phyloP scores from a whole-genome alignment of 2,888 invertebrate species.

The Folsomia manolachei region DNA sequence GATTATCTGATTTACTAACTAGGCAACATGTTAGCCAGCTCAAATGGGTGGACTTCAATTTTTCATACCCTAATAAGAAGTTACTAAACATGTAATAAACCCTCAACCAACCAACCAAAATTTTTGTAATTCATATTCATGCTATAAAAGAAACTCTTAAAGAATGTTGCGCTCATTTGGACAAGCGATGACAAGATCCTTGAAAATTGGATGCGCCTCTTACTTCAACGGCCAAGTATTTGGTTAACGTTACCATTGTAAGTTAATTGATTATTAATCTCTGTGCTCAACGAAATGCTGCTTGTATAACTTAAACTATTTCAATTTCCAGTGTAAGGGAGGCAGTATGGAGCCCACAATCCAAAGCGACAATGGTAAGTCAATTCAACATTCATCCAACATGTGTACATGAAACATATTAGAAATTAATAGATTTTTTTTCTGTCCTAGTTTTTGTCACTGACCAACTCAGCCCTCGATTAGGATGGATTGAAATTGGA shows the following conservation, averaged over 20 bases:
- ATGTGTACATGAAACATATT: too few species aligned
- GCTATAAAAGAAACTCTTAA: too few species aligned
- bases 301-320: background rate
- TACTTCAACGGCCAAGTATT: slow-evolving; percentile 37
- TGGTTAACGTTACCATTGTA: slow-evolving; percentile 46
- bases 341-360: slow-evolving; percentile 92
- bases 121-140: too few species aligned
- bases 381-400: too few species aligned
- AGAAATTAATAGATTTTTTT: too few species aligned
- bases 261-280: slow-evolving; percentile 12
- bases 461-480: slow-evolving; percentile 70
- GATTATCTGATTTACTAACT: too few species aligned
- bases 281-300: background rate
- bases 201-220: slow-evolving; percentile 24
- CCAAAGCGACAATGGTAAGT: slow-evolving; percentile 75
- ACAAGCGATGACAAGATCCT: background rate
- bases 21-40: too few species aligned
- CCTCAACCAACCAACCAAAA: too few species aligned
- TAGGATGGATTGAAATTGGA: slow-evolving; percentile 66
- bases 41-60: too few species aligned
- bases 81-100: too few species aligned
- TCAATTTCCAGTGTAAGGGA: slow-evolving; percentile 70
- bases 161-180: background rate
- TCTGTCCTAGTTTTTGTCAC: slow-evolving; percentile 77
- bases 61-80: too few species aligned